Base-by-base conservation (phyloP, 2,888 invertebrate species). In the Hesperia comma region DNA sequence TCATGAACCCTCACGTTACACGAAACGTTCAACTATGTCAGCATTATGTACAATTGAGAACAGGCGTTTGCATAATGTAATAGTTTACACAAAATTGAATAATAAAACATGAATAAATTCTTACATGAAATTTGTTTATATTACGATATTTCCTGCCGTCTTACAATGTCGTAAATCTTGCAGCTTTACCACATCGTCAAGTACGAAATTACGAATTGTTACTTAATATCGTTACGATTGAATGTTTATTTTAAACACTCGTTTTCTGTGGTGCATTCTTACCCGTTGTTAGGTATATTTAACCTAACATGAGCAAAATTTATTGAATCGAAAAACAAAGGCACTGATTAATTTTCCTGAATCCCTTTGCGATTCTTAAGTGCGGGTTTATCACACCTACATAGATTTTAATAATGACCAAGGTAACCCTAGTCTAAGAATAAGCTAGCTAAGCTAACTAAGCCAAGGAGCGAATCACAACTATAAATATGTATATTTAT, bases 401-500 rank as follows among this genome's bases (percentile, higher is more conserved):
- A 49, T 21, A n/a, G 32, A 49, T 17, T 51, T 15, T 40, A 49
- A 57, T 56, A 40, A 49, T 21, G 63, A 33, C 21, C 26, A 40
- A 49, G 46, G 49, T 57, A 49, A 49, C 33, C n/a, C 10, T 37
- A 6, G 37, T 4, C 21, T 21, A 51, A 51, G 51, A 51, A n/a
- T n/a, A n/a, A n/a, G n/a, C n/a, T n/a, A n/a, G n/a, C n/a, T 51
- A 19, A 51, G 14, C 43, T 6, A 21, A 10, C 21, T 21, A 14
- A 51, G 21, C 51, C 21, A 14, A 14, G 37, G 40, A 15, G 37
- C 21, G 26, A 63, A 56, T 51, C 49, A 49, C 56, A 57, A 37
- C 33, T 6, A 49, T 63, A 63, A 63, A 63, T 63, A 63, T n/a
- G n/a, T n/a, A n/a, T n/a, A n/a, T n/a, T n/a, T n/a, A n/a, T 41